A percentile compares a stretch with the other conserved stretches of the same genome.
Conservation (phyloP, 2,797 vertebrate genomes). For the Bucorvus abyssinicus region DNA sequence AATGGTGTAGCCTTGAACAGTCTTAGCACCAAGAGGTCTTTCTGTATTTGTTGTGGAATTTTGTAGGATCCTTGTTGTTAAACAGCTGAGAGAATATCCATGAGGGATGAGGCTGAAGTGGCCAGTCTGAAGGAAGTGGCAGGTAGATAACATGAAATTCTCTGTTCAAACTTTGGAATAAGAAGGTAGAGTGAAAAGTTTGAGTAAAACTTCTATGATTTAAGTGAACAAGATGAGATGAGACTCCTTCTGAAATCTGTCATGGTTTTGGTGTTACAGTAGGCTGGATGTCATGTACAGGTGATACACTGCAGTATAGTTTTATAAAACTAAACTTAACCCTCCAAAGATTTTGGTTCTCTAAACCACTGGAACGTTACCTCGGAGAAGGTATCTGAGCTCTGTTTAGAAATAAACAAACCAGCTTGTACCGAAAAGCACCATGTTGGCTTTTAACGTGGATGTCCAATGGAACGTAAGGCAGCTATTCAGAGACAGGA, state of each 20-base stretch:
- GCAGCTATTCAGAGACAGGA: not conserved
- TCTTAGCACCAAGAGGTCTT: not conserved
- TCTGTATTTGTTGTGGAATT: not conserved
- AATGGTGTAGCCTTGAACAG: not conserved
- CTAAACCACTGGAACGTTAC: not conserved
- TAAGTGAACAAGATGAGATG: not conserved
- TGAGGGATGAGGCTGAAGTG: not conserved
- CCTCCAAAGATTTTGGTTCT: not conserved
- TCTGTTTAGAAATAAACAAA: not conserved
- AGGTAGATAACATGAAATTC: not conserved
- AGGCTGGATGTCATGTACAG: not conserved
- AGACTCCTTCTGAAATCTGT: not conserved
- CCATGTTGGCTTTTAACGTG: not conserved
- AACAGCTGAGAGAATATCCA: not conserved
- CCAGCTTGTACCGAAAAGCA: not conserved
- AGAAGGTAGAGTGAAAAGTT: not conserved
- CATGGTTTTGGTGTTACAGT: accelerated
- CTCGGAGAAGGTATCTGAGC: not conserved
- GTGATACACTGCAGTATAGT: not conserved
- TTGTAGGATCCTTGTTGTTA: not conserved
- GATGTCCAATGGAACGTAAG: not conserved
- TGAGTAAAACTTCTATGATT: not conserved
- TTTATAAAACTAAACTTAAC: not conserved
- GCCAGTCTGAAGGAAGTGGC: not conserved
- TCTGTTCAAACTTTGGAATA: not conserved